Evolutionary conservation across 2,888 invertebrate genomes (phyloP), one percentile per base, ranked within the genome.

Genomic region (Arge pagana): DNA sequence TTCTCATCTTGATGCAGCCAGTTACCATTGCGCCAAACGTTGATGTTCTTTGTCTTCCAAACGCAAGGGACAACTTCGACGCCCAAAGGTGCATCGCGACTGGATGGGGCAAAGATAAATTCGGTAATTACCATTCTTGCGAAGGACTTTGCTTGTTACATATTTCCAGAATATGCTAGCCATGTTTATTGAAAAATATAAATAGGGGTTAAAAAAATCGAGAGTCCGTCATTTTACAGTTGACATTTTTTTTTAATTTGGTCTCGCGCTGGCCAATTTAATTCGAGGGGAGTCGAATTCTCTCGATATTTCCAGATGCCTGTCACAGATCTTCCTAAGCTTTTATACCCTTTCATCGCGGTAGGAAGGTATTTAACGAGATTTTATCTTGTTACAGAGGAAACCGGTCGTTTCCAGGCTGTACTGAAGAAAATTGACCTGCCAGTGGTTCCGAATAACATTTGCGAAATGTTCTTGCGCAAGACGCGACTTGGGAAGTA

Each of bases 31-130:
- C 83, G 0, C 83, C 84, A n/a, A 88, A 92, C 68, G 85, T 93
- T 2, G 86, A 87, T 28, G 77, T 88, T 0, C 81, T 85, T 0
- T 93, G 81, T 78, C 79, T 88, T 50, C 86, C 88, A 0, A 81
- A 81, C 0, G 63, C 75, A 0, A 71, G 77, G 2, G 68, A 76
- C 1, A 67, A 72, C 4, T 78, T 81, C 52, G 81, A 82, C 50
- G 77, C 78, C 4, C 72, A 79, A 0, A 68, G 80, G 7, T 90
- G 90, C 72, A 80, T 83, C 53, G 88, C 87, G 1, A 84, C 85
- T 15, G 90, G 90, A 3, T 90, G 89, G 89, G 89, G 89, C 19
- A 89, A 86, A 67, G 84, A 87, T 66, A 79, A 80, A 43, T 87
- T 85, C 62, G 86, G 85, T 62, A 81, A 79, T 66, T 77, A 3